phyloP scores from a whole-genome alignment of 2,113 vertebrate genomes.

The Indri indri region DNA sequence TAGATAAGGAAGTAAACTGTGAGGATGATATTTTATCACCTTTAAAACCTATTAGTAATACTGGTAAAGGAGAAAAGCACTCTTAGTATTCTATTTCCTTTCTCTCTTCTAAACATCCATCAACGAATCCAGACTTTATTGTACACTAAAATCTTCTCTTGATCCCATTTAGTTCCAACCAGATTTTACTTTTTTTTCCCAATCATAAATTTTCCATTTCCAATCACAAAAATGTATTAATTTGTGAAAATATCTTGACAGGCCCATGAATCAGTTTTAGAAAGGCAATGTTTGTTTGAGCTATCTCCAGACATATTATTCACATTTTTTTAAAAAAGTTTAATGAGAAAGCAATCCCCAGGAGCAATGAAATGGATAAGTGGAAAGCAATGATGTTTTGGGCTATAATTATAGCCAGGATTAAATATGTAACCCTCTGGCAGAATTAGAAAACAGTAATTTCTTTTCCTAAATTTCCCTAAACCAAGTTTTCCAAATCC shows the following conservation, averaged over 20 bases:
- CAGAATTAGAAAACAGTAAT: conserved; percentile 44
- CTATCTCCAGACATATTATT: conserved; percentile 53
- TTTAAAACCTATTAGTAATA: not conserved
- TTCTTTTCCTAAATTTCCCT: conserved; percentile 34
- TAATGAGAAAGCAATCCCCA: conserved; percentile 64
- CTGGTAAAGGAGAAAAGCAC: not conserved
- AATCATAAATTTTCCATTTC: conserved; percentile 13
- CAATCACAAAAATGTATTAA: not conserved
- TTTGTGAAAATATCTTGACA: conserved; percentile 42
- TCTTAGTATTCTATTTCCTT: not conserved
- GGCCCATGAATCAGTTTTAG: conserved; percentile 22
- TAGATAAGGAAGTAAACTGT: not conserved
- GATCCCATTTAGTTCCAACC: not conserved
- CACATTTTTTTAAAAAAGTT: conserved; percentile 13
- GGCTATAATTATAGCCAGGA: conserved; percentile 35
- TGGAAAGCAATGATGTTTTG: conserved; percentile 48
- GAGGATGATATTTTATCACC: not conserved
- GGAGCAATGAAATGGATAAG: conserved; percentile 61
- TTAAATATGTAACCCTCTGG: conserved; percentile 45
- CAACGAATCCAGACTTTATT: not conserved
- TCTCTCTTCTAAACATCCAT: not conserved
- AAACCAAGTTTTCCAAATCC: not conserved
- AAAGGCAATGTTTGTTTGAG: conserved; percentile 6
- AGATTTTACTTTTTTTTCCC: not conserved
- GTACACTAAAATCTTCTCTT: not conserved